Base-by-base conservation (phyloP, 1,140 invertebrate genomes). In the Zeugodacus cucurbitae region DNA sequence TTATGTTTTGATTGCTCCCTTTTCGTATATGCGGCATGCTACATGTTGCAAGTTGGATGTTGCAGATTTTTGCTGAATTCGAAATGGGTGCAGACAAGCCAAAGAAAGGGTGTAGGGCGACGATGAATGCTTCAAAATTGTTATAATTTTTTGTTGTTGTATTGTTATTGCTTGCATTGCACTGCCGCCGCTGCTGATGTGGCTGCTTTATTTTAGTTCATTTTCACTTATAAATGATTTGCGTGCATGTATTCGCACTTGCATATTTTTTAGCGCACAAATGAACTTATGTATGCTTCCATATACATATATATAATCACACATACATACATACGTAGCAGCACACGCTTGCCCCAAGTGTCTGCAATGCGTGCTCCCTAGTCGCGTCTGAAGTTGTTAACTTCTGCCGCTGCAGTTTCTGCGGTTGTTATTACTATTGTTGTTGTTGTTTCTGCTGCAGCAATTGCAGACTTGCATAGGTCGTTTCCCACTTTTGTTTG, bases 1-100 rank as follows among this genome's bases (percentile, higher is more conserved):
- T 82, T 82, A 82, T 82, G 41, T 48, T 82, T 82, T 82, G 44
- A 82, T 82, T 82, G 74, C 74, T 82, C 74, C 74, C 74, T 82
- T 82, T 82, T 32, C 26, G 14, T 34, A 5, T 32, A n/a, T 78
- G 70, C 37, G 32, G 74, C 74, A 82, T 82, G 74, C 74, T 14
- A n/a, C 74, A 82, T 82, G 74, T 82, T 82, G 74, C 74, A 82
- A 26, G 74, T 48, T 82, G 74, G 41, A 54, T 20, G 74, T 82
- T 82, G 74, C 74, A 29, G 74, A 82, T 54, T 82, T 62, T 82
- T 32, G 10, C 14, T 82, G 22, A 44, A 82, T 82, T 82, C 48
- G 41, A 82, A 82, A 82, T 48, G 74, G 74, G 74, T 29, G 74
- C 74, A 82, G n/a, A 14, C 41, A 26, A 17, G 70, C 22, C 37